Percentiles rank a stretch among this genome's conserved stretches.
phyloP scores from a whole-genome alignment of 2,113 vertebrate species.

The Hemibagrus wyckioides region DNA sequence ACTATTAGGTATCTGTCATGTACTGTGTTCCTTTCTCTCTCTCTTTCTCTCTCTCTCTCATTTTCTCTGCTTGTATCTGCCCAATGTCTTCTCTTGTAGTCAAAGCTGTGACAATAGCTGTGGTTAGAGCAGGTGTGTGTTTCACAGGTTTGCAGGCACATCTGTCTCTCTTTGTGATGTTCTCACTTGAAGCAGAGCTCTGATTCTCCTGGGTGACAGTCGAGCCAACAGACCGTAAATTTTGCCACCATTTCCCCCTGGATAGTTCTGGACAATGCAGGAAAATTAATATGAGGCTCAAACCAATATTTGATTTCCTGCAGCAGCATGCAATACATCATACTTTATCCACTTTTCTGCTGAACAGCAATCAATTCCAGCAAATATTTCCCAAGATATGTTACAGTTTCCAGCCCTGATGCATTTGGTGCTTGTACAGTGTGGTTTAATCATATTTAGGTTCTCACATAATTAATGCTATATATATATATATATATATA shows the following conservation, averaged over 20 bases:
- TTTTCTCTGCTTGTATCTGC: background rate
- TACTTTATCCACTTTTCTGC: conserved; percentile 28
- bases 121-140: conserved; percentile 13
- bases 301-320: conserved; percentile 25
- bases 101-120: conserved; percentile 17
- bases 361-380: conserved; percentile 32
- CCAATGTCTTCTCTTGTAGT: background rate
- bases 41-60: background rate
- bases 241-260: conserved; percentile 22
- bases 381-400: conserved; percentile 15
- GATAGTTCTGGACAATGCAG: conserved; percentile 7
- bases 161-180: conserved; percentile 19
- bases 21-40: conserved; percentile 2
- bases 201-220: conserved; percentile 37
- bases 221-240: conserved; percentile 37
- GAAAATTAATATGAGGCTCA: conserved; percentile 11
- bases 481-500: too few species aligned
- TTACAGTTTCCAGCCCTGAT: background rate
- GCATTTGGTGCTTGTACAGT: background rate
- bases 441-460: background rate
- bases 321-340: conserved; percentile 27
- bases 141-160: conserved; percentile 46
- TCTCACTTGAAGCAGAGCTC: conserved; percentile 37
- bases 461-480: background rate
- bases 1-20: conserved; percentile 17